Base-by-base conservation (phyloP, 1,140 invertebrate species). In the Trachelipus rathkii region DNA sequence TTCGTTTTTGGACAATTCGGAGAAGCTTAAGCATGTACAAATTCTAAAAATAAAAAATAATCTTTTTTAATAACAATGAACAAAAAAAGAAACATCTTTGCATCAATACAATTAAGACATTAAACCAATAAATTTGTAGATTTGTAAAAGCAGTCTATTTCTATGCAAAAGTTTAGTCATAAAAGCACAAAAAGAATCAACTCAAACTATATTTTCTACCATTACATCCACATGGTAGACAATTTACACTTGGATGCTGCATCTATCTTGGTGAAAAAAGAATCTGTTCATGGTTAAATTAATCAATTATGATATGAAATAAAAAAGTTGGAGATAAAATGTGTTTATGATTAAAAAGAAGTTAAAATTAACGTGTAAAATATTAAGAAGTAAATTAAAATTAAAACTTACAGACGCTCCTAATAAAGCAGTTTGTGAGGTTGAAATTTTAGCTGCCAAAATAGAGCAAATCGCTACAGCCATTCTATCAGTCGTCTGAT, bases 401-500 rank as follows among this genome's bases (percentile, higher is more conserved):
- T 7, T 8, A 43, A 11, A n/a, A 53, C 74, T 66, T 71, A 81
- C 88, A 44, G 71, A 78, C 24, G 79, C 75, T 23, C 92, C 92
- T 2, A 94, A 85, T 83, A 88, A 86, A 3, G 91, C 90, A 1
- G 92, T 93, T 85, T 93, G 90, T 19, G 87, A 85, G 0, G 92
- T 92, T 9, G 92, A 90, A 78, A 94, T 92, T 85, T 92, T 89
- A 13, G 90, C 89, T 44, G 89, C 87, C 5, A 90, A 83, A 77
- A 93, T 93, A 73, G 91, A 92, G 83, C 91, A 92, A 78, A 94
- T 93, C 3, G 92, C 92, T 15, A 93, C 92, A 60, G 91, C 91
- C 91, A 94, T 93, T 72, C 92, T 86, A 82, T 91, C 91, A 89
- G 92, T 92, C 46, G 90, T 89, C 10, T 88, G 84, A 82, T 93